Evolutionary conservation across 2,113 vertebrate species (phyloP).

Genomic region (Salvelinus fontinalis): DNA sequence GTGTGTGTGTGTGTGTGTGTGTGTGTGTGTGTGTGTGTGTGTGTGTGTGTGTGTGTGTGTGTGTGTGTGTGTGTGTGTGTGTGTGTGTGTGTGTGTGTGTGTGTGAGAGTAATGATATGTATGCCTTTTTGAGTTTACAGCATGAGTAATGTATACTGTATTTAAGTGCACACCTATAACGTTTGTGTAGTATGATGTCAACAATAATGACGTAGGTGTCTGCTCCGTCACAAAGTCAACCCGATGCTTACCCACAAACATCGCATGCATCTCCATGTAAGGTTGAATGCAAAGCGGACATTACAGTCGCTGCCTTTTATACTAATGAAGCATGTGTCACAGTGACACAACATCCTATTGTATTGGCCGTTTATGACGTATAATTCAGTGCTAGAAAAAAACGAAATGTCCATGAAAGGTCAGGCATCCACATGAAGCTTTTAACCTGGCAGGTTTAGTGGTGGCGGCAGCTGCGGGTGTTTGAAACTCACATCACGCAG

Average conservation of each 20-base stretch:
- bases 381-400: constrained; percentile 19
- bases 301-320: background rate
- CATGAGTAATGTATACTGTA: too few relatives aligned
- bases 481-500: constrained; percentile 53
- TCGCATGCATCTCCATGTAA: too few relatives aligned
- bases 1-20: background rate
- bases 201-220: too few relatives aligned
- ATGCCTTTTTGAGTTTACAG: too few relatives aligned
- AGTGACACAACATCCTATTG: background rate
- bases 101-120: background rate
- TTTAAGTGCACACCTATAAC: too few relatives aligned
- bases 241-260: too few relatives aligned
- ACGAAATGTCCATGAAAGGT: constrained; percentile 44
- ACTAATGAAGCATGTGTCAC: background rate
- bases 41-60: background rate
- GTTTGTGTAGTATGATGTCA: too few relatives aligned
- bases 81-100: constrained; percentile 8
- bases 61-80: background rate
- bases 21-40: background rate
- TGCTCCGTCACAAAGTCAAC: too few relatives aligned
- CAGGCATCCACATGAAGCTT: constrained; percentile 16
- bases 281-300: background rate
- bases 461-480: constrained; percentile 20
- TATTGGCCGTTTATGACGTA: background rate
- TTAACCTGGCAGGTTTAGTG: constrained; percentile 18